phyloP scores from a whole-genome alignment of 2,113 vertebrate species.

The Nothobranchius kuhntae region DNA sequence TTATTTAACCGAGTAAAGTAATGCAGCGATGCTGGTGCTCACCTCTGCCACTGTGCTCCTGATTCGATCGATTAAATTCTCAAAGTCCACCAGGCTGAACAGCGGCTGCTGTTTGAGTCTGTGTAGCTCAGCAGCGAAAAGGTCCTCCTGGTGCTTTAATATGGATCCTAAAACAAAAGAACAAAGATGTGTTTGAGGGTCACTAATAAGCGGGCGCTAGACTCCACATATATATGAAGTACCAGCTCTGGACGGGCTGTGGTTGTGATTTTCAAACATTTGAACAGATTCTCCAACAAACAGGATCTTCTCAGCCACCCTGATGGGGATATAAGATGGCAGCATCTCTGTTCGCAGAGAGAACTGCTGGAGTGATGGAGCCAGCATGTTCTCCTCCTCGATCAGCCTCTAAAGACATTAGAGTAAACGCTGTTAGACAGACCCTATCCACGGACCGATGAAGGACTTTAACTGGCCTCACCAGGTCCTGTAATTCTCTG shows the following conservation, averaged over 20 bases:
- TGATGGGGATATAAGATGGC: constrained; percentile 93
- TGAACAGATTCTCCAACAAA: constrained; percentile 98
- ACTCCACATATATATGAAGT: neutral
- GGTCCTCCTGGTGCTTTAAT: constrained; percentile 95
- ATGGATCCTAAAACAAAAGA: constrained; percentile 85
- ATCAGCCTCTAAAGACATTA: constrained; percentile 84
- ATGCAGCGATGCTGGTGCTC: neutral
- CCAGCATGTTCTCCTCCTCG: constrained; percentile 98
- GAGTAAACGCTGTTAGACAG: neutral
- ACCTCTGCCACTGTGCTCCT: constrained; percentile 97
- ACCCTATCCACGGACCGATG: neutral
- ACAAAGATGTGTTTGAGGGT: neutral
- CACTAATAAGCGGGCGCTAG: neutral
- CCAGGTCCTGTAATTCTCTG: constrained; percentile 94
- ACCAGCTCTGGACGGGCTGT: constrained; percentile 91
- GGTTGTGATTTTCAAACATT: constrained; percentile 99
- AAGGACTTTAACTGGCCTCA: constrained; percentile 50
- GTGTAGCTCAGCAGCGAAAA: constrained; percentile 92
- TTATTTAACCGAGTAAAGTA: neutral
- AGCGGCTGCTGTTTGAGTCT: constrained; percentile 92
- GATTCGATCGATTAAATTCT: constrained; percentile 92
- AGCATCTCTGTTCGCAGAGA: constrained; percentile 94
- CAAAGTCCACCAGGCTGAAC: constrained; percentile 94
- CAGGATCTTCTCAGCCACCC: constrained; percentile 97
- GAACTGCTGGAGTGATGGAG: constrained; percentile 96